These are phyloP conservation scores for Lateolabrax maculatus DNA, from an alignment of 2,797 vertebrate genomes.

Conservation along the genomic window DNA sequence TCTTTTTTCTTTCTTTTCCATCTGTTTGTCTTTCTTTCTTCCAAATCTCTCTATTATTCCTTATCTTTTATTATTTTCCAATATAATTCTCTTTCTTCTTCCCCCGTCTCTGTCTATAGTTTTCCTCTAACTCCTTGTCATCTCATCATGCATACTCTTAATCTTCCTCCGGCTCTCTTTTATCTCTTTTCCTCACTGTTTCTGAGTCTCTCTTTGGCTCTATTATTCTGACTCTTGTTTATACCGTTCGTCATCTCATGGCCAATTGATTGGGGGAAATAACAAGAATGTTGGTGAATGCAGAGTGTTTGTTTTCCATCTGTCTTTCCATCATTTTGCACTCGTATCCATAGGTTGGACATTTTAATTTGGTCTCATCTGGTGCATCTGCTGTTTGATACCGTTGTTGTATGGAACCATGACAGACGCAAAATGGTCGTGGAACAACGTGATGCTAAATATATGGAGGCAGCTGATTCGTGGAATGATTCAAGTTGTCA, in stretches of 20 bases:
- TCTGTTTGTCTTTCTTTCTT: slow-evolving; percentile 46
- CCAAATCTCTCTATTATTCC: slow-evolving; percentile 28
- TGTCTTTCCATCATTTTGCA: background rate
- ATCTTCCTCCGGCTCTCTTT: background rate
- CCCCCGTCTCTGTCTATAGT: background rate
- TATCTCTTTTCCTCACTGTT: background rate
- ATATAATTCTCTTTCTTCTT: background rate
- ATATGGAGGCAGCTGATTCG: background rate
- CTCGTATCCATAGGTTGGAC: background rate
- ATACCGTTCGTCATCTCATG: background rate
- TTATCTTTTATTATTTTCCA: slow-evolving; percentile 8
- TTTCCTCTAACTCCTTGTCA: background rate
- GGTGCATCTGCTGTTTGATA: slow-evolving; percentile 6
- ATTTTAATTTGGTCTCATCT: background rate
- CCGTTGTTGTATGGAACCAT: background rate
- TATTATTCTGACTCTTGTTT: background rate
- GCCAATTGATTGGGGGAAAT: background rate
- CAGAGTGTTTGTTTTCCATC: background rate
- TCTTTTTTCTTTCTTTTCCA: slow-evolving; percentile 40
- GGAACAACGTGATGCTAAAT: background rate
- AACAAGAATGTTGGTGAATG: background rate
- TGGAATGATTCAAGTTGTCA: slow-evolving; percentile 2
- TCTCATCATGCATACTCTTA: background rate
- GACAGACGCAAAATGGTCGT: background rate
- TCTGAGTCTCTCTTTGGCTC: background rate